Base-by-base conservation (phyloP, 2,888 invertebrate genomes). In the Drosophila mulleri region DNA sequence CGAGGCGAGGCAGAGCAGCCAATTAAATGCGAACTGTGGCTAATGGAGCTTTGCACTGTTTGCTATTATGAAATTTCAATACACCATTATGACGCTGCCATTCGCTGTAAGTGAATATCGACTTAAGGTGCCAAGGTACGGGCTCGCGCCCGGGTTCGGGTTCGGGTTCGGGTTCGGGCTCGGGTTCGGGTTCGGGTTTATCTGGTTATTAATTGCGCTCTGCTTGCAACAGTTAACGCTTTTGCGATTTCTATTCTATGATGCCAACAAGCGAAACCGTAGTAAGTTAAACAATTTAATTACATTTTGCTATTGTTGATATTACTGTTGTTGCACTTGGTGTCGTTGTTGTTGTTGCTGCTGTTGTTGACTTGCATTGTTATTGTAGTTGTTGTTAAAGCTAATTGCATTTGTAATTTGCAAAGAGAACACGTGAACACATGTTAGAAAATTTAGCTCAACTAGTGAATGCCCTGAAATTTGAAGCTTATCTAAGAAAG, bases 201-300 rank as follows among this genome's bases (percentile, higher is more conserved):
- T 54, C 42, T 64, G 62, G 62, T 78, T 72, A 72, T 75, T 72
- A 75, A 72, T 67, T 78, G 64, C 48, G 63, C 67, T 72, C 72
- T 54, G 74, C 66, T 73, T 63, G 69, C 73, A 67, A 58, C 63
- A 69, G 84, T 77, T 87, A 50, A 64, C 67, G 82, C 62, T 70
- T 66, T 63, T 73, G 62, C 69, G 67, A 57, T 70, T 48, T 61
- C 58, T 45, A 66, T 72, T 75, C 56, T 59, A 50, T 32, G 72
- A 57, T 59, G 75, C 54, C 71, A 73, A 68, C 68, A 64, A 65
- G 89, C 75, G 85, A 85, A 85, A 84, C 89, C 85, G 88, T 85
- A 87, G 89, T 87, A 89, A 75, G 87, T 88, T 72, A 75, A 87
- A 84, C 85, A 83, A 84, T 82, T 87, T 87, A 89, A 87, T 87